Conservation (phyloP, 37 sponge, comb jelly and placozoan species). For the Halisarca cf. caerulea region DNA sequence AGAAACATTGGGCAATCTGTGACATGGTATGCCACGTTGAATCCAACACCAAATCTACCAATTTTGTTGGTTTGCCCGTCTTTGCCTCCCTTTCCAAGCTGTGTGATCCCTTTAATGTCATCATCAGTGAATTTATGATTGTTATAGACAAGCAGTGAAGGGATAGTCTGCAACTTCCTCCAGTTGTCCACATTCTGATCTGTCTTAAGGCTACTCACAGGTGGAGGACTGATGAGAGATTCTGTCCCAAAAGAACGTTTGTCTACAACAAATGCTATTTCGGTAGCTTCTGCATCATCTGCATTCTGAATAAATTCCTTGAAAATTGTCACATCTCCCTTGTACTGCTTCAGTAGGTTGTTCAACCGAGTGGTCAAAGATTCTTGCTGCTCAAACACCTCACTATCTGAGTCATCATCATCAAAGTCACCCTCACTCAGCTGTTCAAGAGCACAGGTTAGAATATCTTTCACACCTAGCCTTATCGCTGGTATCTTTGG, state of each 20-base stretch:
- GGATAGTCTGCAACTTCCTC: constrained; percentile 66
- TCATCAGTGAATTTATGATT: constrained; percentile 58
- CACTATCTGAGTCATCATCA: constrained; percentile 41
- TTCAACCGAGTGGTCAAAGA: constrained; percentile 62
- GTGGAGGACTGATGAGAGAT: not conserved
- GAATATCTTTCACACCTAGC: constrained; percentile 38
- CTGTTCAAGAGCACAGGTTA: constrained; percentile 41
- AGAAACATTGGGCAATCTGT: constrained; percentile 88
- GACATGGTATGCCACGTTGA: constrained; percentile 86
- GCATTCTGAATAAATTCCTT: constrained; percentile 90
- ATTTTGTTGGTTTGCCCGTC: constrained; percentile 63
- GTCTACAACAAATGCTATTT: constrained; percentile 79
- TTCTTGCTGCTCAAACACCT: constrained; percentile 81
- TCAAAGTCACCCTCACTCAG: constrained; percentile 35
- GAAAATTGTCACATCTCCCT: constrained; percentile 64
- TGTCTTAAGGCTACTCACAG: constrained; percentile 23
- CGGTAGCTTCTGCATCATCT: constrained; percentile 84
- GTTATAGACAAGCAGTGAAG: constrained; percentile 78
- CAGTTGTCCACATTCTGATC: too few relatives aligned
- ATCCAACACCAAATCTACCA: constrained; percentile 90
- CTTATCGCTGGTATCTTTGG: constrained; percentile 16
- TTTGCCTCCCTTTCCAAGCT: constrained; percentile 76
- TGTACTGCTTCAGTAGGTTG: constrained; percentile 59
- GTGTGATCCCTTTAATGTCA: constrained; percentile 77
- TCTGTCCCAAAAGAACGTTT: constrained; percentile 28